These are phyloP conservation scores for Anthonomus grandis DNA, from an alignment of 1,140 invertebrate genomes.

Conservation along the genomic window DNA sequence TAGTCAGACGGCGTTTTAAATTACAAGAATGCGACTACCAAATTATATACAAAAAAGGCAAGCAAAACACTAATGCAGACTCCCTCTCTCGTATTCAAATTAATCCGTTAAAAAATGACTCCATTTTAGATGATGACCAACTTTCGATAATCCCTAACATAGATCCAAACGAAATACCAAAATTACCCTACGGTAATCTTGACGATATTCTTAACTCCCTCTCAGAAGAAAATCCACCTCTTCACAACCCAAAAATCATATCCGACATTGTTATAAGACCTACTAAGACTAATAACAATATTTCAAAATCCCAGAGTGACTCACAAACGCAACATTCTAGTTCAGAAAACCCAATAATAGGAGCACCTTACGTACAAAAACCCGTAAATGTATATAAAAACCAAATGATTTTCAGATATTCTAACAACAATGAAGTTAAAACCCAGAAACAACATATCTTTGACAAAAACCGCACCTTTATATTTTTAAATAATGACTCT, in stretches of 20 bases:
- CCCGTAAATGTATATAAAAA: slow-evolving; percentile 3
- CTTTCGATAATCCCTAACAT: slow-evolving; percentile 5
- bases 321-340: background rate
- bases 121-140: too few relatives aligned
- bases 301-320: background rate
- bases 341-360: slow-evolving; percentile 1
- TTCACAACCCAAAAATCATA: background rate
- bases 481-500: slow-evolving; percentile 3
- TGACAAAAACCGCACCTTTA: slow-evolving; percentile 2
- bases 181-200: background rate
- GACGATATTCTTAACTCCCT: background rate
- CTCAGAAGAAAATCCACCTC: background rate
- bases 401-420: too few relatives aligned
- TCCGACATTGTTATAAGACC: background rate
- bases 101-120: slow-evolving; percentile 4
- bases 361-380: background rate
- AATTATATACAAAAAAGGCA: slow-evolving; percentile 2
- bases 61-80: slow-evolving; percentile 4
- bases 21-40: too few relatives aligned
- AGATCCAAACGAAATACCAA: background rate
- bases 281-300: background rate
- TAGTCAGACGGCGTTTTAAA: too few relatives aligned
- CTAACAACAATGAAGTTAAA: too few relatives aligned
- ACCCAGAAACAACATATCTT: background rate
- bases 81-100: slow-evolving; percentile 7